Conservation (phyloP, 2,797 vertebrate genomes). For the Chaenodraco wilsoni region DNA sequence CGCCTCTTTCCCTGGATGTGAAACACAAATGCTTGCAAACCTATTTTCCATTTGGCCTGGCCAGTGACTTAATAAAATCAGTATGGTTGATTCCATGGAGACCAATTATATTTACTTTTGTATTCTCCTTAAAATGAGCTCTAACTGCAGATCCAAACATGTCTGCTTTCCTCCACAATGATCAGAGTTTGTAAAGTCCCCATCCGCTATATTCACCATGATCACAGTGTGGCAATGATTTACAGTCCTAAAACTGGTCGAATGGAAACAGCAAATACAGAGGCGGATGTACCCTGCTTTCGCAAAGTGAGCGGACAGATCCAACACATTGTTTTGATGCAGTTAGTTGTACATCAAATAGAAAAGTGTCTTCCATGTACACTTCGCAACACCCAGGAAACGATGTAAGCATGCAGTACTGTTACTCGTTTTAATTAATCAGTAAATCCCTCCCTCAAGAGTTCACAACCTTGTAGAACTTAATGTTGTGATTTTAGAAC, state of each 20-base stretch:
- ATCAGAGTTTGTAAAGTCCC: background rate
- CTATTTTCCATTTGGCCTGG: background rate
- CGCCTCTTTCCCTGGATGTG: background rate
- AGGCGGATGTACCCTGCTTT: background rate
- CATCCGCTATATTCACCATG: background rate
- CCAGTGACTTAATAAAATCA: too few species aligned
- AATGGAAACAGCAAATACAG: background rate
- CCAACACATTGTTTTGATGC: too few species aligned
- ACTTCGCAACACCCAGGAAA: background rate
- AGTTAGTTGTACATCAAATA: too few species aligned
- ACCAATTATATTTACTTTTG: background rate
- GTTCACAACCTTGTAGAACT: background rate
- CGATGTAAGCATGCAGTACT: background rate
- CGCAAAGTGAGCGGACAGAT: too few species aligned
- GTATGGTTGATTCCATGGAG: background rate
- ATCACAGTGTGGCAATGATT: background rate
- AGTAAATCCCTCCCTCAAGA: background rate
- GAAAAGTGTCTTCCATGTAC: too few species aligned
- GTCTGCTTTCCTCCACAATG: background rate
- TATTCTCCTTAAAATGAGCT: background rate
- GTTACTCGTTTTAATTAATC: too few species aligned
- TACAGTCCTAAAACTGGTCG: background rate
- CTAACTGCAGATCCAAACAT: background rate
- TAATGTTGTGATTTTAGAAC: background rate
- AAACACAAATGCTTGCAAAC: background rate